Base-by-base conservation (phyloP, 1,140 invertebrate genomes). In the Prorops nasuta region DNA sequence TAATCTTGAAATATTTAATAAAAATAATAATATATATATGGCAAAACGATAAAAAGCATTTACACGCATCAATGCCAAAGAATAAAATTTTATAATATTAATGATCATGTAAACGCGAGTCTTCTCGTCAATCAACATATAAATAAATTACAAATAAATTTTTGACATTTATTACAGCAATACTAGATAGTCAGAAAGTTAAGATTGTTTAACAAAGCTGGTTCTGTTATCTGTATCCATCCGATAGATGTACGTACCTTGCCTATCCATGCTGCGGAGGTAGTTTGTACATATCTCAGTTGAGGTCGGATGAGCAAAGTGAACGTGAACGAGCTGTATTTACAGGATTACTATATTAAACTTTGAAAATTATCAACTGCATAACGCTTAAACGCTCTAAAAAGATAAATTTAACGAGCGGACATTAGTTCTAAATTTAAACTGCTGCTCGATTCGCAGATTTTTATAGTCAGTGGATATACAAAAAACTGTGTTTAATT, bases 351-450 rank as follows among this genome's bases (percentile, higher is more conserved):
- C 15, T 52, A 50, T 31, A 38, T 43, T 58, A 63, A 63, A 62
- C 56, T 59, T 56, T 62, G 36, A 56, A 63, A 59, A 56, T 16
- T 47, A 37, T 28, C 52, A 58, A 58, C 46, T 63, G 47, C 35
- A 24, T 44, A 63, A 63, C 59, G 62, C 44, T 62, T 36, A 40
- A 48, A 43, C 58, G 38, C 18, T 44, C 18, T 24, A 38, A 28
- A 34, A 14, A 31, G 47, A 51, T 31, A 22, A 46, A 22, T 18
- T 20, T 6, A 9, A 12, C 38, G 38, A 40, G 10, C 16, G n/a
- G 15, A 12, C 40, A 14, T 20, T 17, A 19, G 10, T 17, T 40
- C n/a, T 19, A 40, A 16, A 6, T 28, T 28, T 6, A 4, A 28
- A 4, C 10, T 28, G 24, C 24, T 10, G 24, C 10, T 28, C 24